A percentile compares a stretch with the other conserved stretches of the same genome.
These are phyloP conservation scores for Forbesichthys papilliferus DNA, from an alignment of 2,113 vertebrate genomes.

Conservation along the genomic window DNA sequence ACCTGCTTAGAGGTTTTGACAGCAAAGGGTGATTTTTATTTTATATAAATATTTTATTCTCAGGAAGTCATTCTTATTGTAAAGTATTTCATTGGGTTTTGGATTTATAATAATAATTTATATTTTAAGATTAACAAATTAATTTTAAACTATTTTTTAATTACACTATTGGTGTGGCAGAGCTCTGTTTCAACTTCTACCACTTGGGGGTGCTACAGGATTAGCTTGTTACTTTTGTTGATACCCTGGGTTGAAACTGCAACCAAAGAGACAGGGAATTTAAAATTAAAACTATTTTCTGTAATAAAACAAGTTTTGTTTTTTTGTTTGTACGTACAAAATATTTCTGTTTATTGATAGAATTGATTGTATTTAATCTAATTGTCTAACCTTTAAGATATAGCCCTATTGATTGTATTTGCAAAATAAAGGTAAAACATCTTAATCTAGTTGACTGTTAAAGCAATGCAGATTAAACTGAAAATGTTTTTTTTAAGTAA, in stretches of 20 bases:
- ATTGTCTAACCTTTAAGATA: too few relatives aligned
- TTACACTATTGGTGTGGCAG: not conserved
- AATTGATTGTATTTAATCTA: not conserved
- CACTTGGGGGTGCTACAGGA: constrained; percentile 35
- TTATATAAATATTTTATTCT: too few relatives aligned
- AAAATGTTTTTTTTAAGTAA: not conserved
- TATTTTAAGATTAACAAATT: too few relatives aligned
- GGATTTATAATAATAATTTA: too few relatives aligned
- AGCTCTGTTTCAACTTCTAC: not conserved
- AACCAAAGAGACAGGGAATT: not conserved
- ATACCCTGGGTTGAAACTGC: not conserved
- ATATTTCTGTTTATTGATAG: not conserved
- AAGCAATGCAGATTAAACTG: not conserved
- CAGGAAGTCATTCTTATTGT: too few relatives aligned
- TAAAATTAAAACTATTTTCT: not conserved
- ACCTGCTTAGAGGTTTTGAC: too few relatives aligned
- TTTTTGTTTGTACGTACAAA: not conserved
- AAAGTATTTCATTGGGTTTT: too few relatives aligned
- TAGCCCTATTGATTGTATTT: too few relatives aligned
- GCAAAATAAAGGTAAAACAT: not conserved
- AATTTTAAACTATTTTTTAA: too few relatives aligned
- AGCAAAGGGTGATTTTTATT: too few relatives aligned
- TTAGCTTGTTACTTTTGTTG: not conserved
- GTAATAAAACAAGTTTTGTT: too few relatives aligned
- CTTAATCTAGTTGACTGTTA: not conserved